Conservation (phyloP, 2,797 vertebrate species). For the Scleropages formosus region DNA sequence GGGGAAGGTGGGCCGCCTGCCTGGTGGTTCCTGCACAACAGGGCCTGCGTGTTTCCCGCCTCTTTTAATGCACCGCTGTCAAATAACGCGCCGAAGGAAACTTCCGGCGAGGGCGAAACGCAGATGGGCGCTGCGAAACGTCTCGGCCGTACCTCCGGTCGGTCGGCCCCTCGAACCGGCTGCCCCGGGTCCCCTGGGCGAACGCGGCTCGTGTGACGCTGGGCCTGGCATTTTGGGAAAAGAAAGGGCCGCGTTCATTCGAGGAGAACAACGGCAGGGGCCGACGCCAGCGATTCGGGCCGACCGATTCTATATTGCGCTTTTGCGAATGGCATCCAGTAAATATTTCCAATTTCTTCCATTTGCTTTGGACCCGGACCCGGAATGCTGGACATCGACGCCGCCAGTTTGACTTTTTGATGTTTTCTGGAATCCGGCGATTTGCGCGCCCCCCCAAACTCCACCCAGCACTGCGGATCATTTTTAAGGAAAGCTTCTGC, state of each 20-base stretch:
- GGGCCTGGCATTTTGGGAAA: constrained; percentile 28
- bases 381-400: constrained; percentile 23
- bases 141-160: neutral
- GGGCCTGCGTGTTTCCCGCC: no score
- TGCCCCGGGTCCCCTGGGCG: constrained; percentile 40
- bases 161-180: constrained; percentile 15
- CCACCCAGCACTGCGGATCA: neutral
- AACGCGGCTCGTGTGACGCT: constrained; percentile 29
- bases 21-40: no score
- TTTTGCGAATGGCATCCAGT: constrained; percentile 2
- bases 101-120: no score
- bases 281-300: constrained; percentile 25
- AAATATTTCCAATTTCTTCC: constrained; percentile 27
- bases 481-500: neutral
- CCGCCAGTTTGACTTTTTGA: constrained; percentile 16
- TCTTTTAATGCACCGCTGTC: no score
- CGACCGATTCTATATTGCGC: constrained; percentile 18
- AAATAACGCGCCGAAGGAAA: no score
- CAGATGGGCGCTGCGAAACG: neutral
- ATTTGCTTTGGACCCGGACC: constrained; percentile 19
- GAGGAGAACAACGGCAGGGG: constrained; percentile 23
- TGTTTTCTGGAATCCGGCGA: constrained; percentile 8
- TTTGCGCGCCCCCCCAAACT: neutral
- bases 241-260: constrained; percentile 36
- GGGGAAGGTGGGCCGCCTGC: no score